These are phyloP conservation scores for Atherinomorus stipes DNA, from an alignment of 2,113 vertebrate genomes.

Conservation along the genomic window DNA sequence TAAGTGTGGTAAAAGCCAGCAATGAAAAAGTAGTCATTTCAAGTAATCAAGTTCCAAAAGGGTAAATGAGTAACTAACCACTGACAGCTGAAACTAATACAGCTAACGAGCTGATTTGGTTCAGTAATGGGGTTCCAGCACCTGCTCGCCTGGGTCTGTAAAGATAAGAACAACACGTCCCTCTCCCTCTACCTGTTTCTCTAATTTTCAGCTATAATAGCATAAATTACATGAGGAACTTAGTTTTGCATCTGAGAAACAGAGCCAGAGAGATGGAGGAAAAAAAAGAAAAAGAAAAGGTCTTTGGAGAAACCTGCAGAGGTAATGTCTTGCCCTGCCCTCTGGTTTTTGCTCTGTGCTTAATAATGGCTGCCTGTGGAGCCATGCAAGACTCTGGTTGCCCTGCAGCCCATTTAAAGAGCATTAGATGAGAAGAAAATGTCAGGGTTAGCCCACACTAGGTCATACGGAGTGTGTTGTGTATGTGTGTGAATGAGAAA, in stretches of 20 bases:
- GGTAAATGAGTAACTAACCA: neutral
- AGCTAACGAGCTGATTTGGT: neutral
- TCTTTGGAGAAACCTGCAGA: slow-evolving; percentile 17
- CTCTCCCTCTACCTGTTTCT: neutral
- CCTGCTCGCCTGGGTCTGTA: slow-evolving; percentile 12
- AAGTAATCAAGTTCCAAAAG: slow-evolving; percentile 19
- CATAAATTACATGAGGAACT: slow-evolving; percentile 20
- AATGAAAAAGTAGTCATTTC: neutral
- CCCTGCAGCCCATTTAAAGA: slow-evolving; percentile 63
- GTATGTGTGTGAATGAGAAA: neutral
- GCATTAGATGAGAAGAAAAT: slow-evolving; percentile 65
- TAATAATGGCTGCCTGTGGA: slow-evolving; percentile 58
- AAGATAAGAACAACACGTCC: slow-evolving; percentile 27
- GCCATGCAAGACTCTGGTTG: slow-evolving; percentile 46
- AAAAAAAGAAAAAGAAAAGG: neutral
- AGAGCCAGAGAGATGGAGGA: neutral
- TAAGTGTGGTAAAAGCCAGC: neutral
- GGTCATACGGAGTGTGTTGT: slow-evolving; percentile 29
- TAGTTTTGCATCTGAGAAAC: neutral
- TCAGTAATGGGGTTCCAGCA: slow-evolving; percentile 27
- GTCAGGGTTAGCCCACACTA: slow-evolving; percentile 51
- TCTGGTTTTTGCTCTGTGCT: slow-evolving; percentile 56
- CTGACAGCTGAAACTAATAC: slow-evolving; percentile 4
- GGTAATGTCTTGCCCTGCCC: slow-evolving; percentile 47
- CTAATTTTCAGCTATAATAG: slow-evolving; percentile 13